Evolutionary conservation across 2,113 vertebrate genomes (phyloP), one percentile per base, ranked within the genome.

Genomic region (Porphyrio hochstetteri): DNA sequence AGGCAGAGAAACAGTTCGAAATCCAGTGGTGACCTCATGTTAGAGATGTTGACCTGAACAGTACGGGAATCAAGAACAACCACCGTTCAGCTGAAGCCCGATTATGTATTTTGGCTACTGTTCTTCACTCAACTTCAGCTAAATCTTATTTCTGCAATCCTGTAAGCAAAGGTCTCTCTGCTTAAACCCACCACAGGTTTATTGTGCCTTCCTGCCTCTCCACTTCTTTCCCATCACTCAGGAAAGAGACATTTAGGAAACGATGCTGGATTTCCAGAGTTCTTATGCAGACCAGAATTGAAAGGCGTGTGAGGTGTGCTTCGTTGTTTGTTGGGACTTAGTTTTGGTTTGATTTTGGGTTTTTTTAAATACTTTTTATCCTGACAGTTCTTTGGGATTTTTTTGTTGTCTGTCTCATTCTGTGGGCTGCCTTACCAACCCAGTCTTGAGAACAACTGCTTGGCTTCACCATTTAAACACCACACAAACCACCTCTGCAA

Each of bases 21-120:
- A 48, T 14, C 13, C 33, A 52, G 35, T 0, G 0, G 27, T 29
- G 13, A 33, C 15, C 33, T 80, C 68, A 20, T 0, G 0, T 53
- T 21, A 35, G 40, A 76, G 55, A 24, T 17, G 27, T 9, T 33
- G 35, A n/a, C 35, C 57, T 42, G 27, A 74, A 21, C 76, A 48
- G 11, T 0, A 31, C 52, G 44, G 71, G 44, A 80, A 38, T 36
- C 23, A 40, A 64, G 19, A 46, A 5, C 23, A 59, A 36, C 27
- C 14, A 36, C 27, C 67, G 23, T 28, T 46, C 74, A 64, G 48
- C 10, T 48, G 61, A 71, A 53, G 48, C 42, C 50, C 6, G 23
- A 35, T 24, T 14, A n/a, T 40, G 63, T 63, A 61, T 67, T 75
- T 60, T 44, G 85, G 69, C 71, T 28, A 15, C 1, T 38, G 48